Conservation (phyloP, 2,888 invertebrate species). For the Drosophila diplacantha region DNA sequence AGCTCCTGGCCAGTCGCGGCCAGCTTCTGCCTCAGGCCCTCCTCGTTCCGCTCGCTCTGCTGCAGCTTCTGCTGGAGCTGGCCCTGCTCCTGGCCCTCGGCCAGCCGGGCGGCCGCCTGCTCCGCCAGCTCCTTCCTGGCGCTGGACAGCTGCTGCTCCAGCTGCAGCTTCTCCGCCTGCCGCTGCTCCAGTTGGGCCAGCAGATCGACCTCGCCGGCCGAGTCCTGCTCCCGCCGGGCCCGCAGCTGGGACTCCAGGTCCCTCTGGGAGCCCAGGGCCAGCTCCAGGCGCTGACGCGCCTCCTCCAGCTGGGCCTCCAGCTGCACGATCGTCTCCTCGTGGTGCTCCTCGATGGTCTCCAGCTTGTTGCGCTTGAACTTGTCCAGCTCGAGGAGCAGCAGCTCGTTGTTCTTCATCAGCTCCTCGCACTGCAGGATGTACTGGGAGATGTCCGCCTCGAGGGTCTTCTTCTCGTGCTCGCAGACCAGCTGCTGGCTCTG, state of each 20-base stretch:
- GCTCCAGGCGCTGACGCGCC: conserved; percentile 63
- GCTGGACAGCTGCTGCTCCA: conserved; percentile 3
- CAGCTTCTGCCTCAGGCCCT: conserved; percentile 52
- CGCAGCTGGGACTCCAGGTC: conserved; percentile 21
- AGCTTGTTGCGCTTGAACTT: conserved; percentile 81
- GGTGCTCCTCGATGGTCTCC: conserved; percentile 85
- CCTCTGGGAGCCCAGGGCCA: conserved; percentile 37
- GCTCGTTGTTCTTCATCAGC: conserved; percentile 85
- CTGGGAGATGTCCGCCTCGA: conserved; percentile 78
- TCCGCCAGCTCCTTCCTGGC: background rate
- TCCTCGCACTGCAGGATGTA: conserved; percentile 82
- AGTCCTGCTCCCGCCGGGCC: background rate
- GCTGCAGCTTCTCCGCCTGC: conserved; percentile 6
- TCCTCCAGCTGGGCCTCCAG: conserved; percentile 84
- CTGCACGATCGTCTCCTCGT: conserved; percentile 83
- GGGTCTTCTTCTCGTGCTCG: conserved; percentile 80
- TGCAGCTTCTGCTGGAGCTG: conserved; percentile 37
- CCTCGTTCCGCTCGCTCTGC: conserved; percentile 37
- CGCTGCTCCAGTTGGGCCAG: conserved; percentile 6
- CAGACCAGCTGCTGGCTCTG: conserved; percentile 79
- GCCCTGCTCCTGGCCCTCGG: background rate
- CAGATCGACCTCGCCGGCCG: background rate
- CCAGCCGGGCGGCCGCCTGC: no score
- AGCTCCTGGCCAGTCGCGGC: conserved; percentile 26
- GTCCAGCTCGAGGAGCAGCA: conserved; percentile 83